Evolutionary conservation across 2,888 invertebrate genomes (phyloP), one percentile per base, ranked within the genome.

Genomic region (Drosophila robusta): DNA sequence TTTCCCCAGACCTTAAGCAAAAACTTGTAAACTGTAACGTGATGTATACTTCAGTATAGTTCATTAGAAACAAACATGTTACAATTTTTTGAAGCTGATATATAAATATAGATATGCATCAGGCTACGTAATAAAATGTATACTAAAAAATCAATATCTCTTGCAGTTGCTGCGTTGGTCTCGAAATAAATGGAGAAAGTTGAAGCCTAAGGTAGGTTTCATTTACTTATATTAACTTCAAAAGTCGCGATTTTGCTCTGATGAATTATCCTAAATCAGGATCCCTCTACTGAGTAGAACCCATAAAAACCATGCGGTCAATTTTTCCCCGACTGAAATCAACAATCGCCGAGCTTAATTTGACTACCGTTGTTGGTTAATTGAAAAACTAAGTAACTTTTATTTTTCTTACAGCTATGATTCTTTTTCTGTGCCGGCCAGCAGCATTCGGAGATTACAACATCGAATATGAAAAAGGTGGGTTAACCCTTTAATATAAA

Each of bases 201-300:
- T 4, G 12, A 24, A 8, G 0, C 32, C 3, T 22, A 42, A 58
- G 72, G 74, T 74, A 51, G 1, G 47, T 56, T 57, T 16, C 7
- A 11, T 26, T 16, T 0, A 29, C 14, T 14, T 36, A 3, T 11
- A 9, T 36, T 14, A 7, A 34, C 4, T 7, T 8, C 1, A 4
- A 16, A 38, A 14, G 8, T 24, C 5, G 22, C n/a, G 9, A 16
- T 26, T 2, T 18, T 50, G 7, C 45, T 63, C 51, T 83, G 81
- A 83, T 83, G 86, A 83, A 75, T 32, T 46, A 65, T 80, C 73
- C 82, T 74, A 55, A 54, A 64, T 84, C 82, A 87, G 85, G 85
- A 72, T 86, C 85, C 85, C 85, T 86, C 83, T 86, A 60, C 87
- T 87, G 86, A 86, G 82, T 77, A 67, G 85, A 86, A 86, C 83